Percentiles rank a stretch among this genome's conserved stretches.
These are phyloP conservation scores for Oreortyx pictus DNA, from an alignment of 2,797 vertebrate genomes.

Conservation along the genomic window DNA sequence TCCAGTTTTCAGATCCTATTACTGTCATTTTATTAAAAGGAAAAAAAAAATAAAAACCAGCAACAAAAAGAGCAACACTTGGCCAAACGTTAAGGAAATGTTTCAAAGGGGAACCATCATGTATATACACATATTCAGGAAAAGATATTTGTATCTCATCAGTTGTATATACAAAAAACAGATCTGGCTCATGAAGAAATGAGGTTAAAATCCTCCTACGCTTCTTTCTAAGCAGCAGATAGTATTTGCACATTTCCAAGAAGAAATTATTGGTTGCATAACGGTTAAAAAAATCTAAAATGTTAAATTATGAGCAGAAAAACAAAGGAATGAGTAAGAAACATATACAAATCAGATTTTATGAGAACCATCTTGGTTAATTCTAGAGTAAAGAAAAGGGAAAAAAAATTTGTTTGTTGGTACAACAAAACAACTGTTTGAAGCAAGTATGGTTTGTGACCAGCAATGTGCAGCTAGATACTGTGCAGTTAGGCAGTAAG, in stretches of 20 bases:
- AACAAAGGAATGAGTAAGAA: background rate
- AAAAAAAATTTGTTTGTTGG: background rate
- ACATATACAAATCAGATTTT: background rate
- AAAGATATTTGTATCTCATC: background rate
- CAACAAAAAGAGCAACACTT: background rate
- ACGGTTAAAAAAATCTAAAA: background rate
- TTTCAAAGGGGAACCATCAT: background rate
- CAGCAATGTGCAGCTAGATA: background rate
- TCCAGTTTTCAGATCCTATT: slow-evolving; percentile 13
- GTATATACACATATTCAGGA: background rate
- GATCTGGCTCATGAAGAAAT: slow-evolving; percentile 14
- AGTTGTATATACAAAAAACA: background rate
- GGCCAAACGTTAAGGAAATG: slow-evolving; percentile 9
- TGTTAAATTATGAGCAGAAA: background rate
- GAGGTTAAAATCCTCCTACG: background rate
- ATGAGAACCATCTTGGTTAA: background rate
- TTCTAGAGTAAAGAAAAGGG: background rate
- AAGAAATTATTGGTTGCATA: background rate
- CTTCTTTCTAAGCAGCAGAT: background rate
- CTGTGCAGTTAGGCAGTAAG: background rate
- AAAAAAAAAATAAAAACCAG: background rate
- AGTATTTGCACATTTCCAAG: background rate
- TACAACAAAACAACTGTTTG: background rate
- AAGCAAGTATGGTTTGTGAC: background rate
- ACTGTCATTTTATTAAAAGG: background rate